These are phyloP conservation scores for Ectropis crepuscularia DNA, from an alignment of 2,888 invertebrate genomes.

Conservation along the genomic window DNA sequence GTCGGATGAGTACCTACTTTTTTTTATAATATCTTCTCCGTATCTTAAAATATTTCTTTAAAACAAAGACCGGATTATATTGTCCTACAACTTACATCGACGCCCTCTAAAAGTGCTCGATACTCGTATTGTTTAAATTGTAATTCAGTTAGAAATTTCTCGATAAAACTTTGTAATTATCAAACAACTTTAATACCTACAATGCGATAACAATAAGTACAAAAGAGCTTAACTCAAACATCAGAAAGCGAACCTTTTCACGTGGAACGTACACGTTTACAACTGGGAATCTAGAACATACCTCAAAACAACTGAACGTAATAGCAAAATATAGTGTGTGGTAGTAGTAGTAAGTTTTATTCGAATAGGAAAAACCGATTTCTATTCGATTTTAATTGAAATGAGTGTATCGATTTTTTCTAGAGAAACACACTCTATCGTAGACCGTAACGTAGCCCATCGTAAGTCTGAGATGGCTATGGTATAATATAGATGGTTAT, in stretches of 20 bases:
- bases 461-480: too few relatives aligned
- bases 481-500: too few relatives aligned
- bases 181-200: not conserved
- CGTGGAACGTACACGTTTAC: conserved; percentile 25
- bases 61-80: too few relatives aligned
- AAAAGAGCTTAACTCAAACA: conserved; percentile 8
- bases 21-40: too few relatives aligned
- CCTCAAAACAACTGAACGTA: conserved; percentile 15
- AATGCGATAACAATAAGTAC: conserved; percentile 1
- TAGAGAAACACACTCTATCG: too few relatives aligned
- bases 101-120: too few relatives aligned
- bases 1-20: too few relatives aligned
- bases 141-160: not conserved
- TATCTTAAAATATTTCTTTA: too few relatives aligned
- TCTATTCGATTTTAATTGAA: not conserved
- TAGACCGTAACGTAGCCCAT: too few relatives aligned
- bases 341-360: not conserved
- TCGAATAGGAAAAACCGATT: not conserved
- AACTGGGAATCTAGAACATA: conserved; percentile 13
- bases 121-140: too few relatives aligned
- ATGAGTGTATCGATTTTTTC: too few relatives aligned
- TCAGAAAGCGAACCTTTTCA: conserved; percentile 10
- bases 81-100: too few relatives aligned
- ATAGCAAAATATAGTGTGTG: not conserved
- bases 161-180: not conserved